Conservation (phyloP, 2,797 vertebrate species). For the Coracias cyanogaster region DNA sequence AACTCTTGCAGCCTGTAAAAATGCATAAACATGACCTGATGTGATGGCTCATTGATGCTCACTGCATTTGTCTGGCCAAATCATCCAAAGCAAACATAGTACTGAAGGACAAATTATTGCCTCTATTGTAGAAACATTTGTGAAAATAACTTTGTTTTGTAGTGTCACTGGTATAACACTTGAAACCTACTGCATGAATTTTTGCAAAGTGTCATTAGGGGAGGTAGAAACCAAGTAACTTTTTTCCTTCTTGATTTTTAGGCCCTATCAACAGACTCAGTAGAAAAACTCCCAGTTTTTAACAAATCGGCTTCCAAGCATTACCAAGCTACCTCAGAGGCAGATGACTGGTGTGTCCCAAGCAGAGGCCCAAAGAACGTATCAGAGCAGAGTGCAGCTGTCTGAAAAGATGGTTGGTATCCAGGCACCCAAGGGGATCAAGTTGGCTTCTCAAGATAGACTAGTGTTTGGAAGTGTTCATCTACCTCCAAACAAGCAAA, state of each 20-base stretch:
- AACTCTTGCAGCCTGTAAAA: not conserved
- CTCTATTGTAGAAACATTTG: not conserved
- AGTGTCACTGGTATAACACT: not conserved
- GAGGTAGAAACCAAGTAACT: not conserved
- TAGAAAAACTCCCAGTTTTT: conserved; percentile 97
- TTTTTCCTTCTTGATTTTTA: conserved; percentile 51
- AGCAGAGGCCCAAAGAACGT: conserved; percentile 91
- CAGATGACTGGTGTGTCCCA: conserved; percentile 97
- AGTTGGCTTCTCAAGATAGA: conserved; percentile 48
- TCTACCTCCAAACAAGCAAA: conserved; percentile 1
- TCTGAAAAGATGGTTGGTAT: conserved; percentile 62
- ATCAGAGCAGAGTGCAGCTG: conserved; percentile 80
- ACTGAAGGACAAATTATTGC: not conserved
- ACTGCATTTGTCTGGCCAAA: not conserved
- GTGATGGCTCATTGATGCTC: not conserved
- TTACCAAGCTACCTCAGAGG: conserved; percentile 89
- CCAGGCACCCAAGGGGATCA: conserved; percentile 51
- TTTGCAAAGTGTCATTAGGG: not conserved
- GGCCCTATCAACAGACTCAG: conserved; percentile 94
- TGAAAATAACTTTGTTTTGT: not conserved
- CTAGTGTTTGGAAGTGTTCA: conserved; percentile 22
- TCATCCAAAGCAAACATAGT: not conserved
- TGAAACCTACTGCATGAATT: not conserved
- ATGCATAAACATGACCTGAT: not conserved
- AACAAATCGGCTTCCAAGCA: conserved; percentile 94